Conservation (phyloP, 2,113 vertebrate genomes). For the Mola mola region DNA sequence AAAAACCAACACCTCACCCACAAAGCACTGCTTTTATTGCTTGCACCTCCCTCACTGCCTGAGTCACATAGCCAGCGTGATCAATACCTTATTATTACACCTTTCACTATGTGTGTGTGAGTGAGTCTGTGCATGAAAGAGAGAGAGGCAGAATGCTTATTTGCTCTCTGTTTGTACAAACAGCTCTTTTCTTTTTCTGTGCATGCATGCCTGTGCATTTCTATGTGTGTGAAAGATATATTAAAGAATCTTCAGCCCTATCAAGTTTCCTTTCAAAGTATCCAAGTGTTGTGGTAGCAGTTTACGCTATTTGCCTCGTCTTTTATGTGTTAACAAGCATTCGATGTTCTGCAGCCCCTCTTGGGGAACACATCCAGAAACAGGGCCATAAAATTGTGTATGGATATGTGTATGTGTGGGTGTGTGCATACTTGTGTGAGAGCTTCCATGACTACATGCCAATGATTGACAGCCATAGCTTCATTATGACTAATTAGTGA, state of each 20-base stretch:
- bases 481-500: constrained; percentile 22
- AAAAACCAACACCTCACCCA: constrained; percentile 21
- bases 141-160: neutral
- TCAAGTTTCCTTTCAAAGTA: neutral
- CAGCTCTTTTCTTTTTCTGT: no score
- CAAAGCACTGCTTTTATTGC: constrained; percentile 22
- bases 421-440: neutral
- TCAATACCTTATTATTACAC: constrained; percentile 63
- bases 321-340: constrained; percentile 38
- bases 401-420: neutral
- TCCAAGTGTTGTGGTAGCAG: constrained; percentile 8
- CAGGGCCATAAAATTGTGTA: neutral
- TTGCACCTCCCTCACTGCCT: constrained; percentile 27
- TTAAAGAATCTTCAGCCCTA: neutral
- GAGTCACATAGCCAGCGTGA: constrained; percentile 45
- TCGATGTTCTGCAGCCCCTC: constrained; percentile 20
- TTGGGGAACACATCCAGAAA: constrained; percentile 15
- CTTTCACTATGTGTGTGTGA: neutral
- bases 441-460: neutral
- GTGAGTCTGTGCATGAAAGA: no score
- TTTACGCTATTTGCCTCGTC: constrained; percentile 13
- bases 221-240: no score
- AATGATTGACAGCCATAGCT: constrained; percentile 2
- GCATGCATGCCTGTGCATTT: neutral
- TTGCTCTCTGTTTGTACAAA: no score